phyloP scores from a whole-genome alignment of 1,140 invertebrate species.

The Diabrotica undecimpunctata region DNA sequence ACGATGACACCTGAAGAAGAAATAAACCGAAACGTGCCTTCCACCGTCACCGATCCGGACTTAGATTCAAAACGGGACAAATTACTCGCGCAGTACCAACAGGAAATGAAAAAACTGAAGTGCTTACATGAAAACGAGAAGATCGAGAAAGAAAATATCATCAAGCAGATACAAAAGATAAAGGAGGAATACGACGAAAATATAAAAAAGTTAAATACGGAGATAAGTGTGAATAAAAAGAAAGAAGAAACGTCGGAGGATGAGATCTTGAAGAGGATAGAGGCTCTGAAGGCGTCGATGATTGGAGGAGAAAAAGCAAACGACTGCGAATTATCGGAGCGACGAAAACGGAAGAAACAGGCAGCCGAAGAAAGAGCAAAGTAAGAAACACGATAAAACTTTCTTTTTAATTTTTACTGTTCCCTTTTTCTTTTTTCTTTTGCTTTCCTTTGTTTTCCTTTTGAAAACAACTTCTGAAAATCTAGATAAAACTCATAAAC shows the following conservation, averaged over 20 bases:
- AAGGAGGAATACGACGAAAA: constrained; percentile 49
- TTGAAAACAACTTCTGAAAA: no score
- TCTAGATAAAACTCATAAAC: no score
- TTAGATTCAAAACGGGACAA: constrained; percentile 43
- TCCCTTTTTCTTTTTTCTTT: no score
- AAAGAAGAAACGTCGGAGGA: constrained; percentile 41
- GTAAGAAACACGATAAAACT: constrained; percentile 24
- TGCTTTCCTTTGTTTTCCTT: no score
- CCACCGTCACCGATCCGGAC: constrained; percentile 23
- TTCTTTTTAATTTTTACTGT: no score
- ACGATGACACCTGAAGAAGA: constrained; percentile 24
- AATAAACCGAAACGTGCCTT: constrained; percentile 22
- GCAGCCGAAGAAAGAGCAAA: constrained; percentile 65
- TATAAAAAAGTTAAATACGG: constrained; percentile 40
- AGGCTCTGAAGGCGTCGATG: constrained; percentile 69
- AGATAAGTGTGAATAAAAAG: constrained; percentile 36
- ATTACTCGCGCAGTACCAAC: constrained; percentile 47
- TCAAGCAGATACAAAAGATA: constrained; percentile 49
- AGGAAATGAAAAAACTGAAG: constrained; percentile 49
- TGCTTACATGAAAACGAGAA: constrained; percentile 50
- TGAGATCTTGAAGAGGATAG: constrained; percentile 46
- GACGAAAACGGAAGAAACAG: constrained; percentile 62
- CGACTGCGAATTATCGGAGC: constrained; percentile 69
- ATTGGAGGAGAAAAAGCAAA: constrained; percentile 76
- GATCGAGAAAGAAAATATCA: constrained; percentile 48